Evolutionary conservation across 2,113 vertebrate genomes (phyloP), one percentile per base, ranked within the genome.

Genomic region (Silurus meridionalis): DNA sequence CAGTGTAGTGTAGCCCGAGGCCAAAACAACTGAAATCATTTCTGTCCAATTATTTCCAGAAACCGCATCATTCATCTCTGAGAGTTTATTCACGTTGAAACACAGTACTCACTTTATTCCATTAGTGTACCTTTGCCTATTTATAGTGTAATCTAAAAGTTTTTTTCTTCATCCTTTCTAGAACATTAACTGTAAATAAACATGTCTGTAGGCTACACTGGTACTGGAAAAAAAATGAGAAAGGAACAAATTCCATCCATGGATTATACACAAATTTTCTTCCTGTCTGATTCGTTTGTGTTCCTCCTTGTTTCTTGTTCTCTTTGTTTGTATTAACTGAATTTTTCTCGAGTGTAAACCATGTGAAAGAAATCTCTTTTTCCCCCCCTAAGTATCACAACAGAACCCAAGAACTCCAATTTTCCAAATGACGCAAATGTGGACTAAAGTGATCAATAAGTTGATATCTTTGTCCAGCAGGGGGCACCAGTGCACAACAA

Each of bases 401-500:
- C 6, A 28, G 58, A 84, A 63, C 71, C 28, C 15, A 75, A 13
- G 28, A 75, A 82, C 48, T 55, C 53, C 2, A 58, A 58, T 17
- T 82, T 82, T 4, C 23, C 15, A 55, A 52, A 8, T 58, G 48
- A 64, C 37, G 50, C 8, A 83, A 58, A 71, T 25, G 8, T 25
- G n/a, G 60, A 25, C 52, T 74, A 10, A 60, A 60, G 19, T 11
- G 19, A 83, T 80, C 8, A 37, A 25, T 64, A 48, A 50, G 21
- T 21, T 37, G 21, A 17, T 63, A 57, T 37, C 1, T 57, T 69
- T 46, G 50, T 6, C 66, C 67, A 61, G 48, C 78, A 74, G 79
- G 66, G 79, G 79, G 79, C 85, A 60, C 8, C 13, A 52, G 19
- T 66, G 67, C 77, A 82, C 66, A 71, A 71, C 28, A 72, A 0